Evolutionary conservation across 2,888 invertebrate genomes (phyloP).

Genomic region (Brachylomia viminalis): DNA sequence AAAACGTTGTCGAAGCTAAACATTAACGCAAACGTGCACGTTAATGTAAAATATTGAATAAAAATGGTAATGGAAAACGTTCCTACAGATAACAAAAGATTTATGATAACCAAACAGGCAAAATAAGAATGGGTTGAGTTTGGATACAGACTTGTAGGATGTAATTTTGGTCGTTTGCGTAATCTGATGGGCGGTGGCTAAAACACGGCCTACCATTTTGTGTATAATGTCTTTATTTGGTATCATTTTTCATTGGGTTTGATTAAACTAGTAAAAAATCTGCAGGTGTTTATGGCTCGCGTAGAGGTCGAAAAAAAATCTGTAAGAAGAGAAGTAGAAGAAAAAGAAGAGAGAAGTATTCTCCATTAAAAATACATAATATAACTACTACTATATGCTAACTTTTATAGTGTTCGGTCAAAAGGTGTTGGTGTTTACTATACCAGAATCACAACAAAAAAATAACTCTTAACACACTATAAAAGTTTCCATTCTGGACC

Average conservation of each 20-base stretch:
- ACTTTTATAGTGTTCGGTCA: too few species aligned
- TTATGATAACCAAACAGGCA: slow-evolving; percentile 73
- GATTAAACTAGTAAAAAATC: too few species aligned
- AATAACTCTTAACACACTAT: too few species aligned
- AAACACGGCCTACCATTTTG: neutral
- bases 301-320: too few species aligned
- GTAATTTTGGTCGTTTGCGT: slow-evolving; percentile 66
- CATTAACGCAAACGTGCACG: slow-evolving; percentile 49
- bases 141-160: slow-evolving; percentile 53
- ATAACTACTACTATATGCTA: too few species aligned
- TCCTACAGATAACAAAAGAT: slow-evolving; percentile 74
- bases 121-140: slow-evolving; percentile 70
- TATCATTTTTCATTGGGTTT: neutral
- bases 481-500: too few species aligned
- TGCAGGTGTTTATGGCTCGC: too few species aligned
- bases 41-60: slow-evolving; percentile 65
- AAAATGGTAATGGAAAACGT: slow-evolving; percentile 74
- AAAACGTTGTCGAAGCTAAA: slow-evolving; percentile 49
- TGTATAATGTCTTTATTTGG: slow-evolving; percentile 12
- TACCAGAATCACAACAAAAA: too few species aligned
- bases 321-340: too few species aligned
- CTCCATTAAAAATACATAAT: too few species aligned
- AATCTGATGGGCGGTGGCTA: slow-evolving; percentile 49
- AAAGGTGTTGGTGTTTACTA: too few species aligned
- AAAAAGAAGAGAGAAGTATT: too few species aligned